These are phyloP conservation scores for Hydrotaea diabolus DNA, from an alignment of 2,888 invertebrate species.

Conservation along the genomic window DNA sequence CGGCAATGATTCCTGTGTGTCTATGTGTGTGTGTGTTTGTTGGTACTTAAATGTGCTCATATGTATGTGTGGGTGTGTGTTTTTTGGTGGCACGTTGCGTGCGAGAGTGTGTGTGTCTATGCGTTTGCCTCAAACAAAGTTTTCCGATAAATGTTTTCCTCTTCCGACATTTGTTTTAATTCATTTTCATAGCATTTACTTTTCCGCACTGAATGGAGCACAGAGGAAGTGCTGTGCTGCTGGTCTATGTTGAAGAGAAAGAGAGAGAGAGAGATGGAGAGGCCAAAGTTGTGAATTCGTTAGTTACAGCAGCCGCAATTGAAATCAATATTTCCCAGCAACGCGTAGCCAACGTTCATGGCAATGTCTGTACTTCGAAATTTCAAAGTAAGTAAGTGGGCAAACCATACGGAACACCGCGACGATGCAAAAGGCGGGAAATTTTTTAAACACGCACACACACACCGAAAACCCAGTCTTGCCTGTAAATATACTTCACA, in stretches of 20 bases:
- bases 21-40: too few relatives aligned
- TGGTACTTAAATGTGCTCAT: too few relatives aligned
- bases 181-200: conserved; percentile 25
- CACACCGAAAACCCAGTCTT: conserved; percentile 36
- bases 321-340: conserved; percentile 19
- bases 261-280: not conserved
- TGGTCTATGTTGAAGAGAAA: too few relatives aligned
- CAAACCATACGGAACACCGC: not conserved
- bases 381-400: too few relatives aligned
- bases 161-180: conserved; percentile 35
- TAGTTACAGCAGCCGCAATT: conserved; percentile 25
- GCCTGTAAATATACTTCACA: conserved; percentile 55
- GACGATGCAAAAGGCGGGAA: conserved; percentile 41
- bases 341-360: not conserved
- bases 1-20: too few relatives aligned
- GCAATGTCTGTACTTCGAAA: too few relatives aligned
- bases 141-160: conserved; percentile 53
- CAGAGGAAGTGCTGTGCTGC: not conserved
- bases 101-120: not conserved
- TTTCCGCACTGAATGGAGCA: not conserved
- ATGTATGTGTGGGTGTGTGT: not conserved
- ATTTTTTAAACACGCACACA: conserved; percentile 40
- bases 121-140: conserved; percentile 35
- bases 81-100: not conserved
- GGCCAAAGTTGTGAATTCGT: conserved; percentile 18